Evolutionary conservation across 2,888 invertebrate species (phyloP), one percentile per base, ranked within the genome.

Genomic region (Agrypnus murinus): DNA sequence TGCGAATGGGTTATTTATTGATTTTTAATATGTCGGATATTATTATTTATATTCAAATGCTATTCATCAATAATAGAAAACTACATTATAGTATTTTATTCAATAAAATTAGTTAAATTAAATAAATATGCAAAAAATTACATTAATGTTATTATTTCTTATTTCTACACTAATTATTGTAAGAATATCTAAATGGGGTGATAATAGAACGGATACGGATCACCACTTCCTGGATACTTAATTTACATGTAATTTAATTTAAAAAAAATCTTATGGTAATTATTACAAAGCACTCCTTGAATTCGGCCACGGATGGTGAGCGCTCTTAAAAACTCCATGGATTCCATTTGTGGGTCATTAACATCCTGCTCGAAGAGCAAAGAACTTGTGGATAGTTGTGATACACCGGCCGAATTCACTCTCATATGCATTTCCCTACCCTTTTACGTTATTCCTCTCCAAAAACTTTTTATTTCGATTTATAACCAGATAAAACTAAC

Each of bases 301-400:
- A 36, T 55, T 55, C 17, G 36, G 55, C 55, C 36, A 34, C 55
- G 55, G 55, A 36, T 36, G 55, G 36, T 36, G 55, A 32, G 50
- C 50, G 31, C 10, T 50, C 50, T 50, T 50, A 50, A 50, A 36
- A 57, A 57, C 32, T 65, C 48, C 19, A 31, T 32, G 43, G 53
- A 43, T 55, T 55, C 46, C 40, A 36, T 57, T 69, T 69, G 57
- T 69, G 19, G 68, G 68, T 69, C 68, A 69, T 69, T 69, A 69
- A 48, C 63, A 57, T 63, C 46, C 57, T 40, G 5, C 43, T 32
- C 32, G 25, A 43, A 46, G 68, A 62, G 68, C 68, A 68, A 68
- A 62, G 68, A 68, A 68, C 68, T 60, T 40, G 25, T 46, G 40
- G 36, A n/a, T n/a, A n/a, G n/a, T n/a, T n/a, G n/a, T 25, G 25